Evolutionary conservation across 1,140 invertebrate species (phyloP), one percentile per base, ranked within the genome.

Genomic region (Globodera rostochiensis): DNA sequence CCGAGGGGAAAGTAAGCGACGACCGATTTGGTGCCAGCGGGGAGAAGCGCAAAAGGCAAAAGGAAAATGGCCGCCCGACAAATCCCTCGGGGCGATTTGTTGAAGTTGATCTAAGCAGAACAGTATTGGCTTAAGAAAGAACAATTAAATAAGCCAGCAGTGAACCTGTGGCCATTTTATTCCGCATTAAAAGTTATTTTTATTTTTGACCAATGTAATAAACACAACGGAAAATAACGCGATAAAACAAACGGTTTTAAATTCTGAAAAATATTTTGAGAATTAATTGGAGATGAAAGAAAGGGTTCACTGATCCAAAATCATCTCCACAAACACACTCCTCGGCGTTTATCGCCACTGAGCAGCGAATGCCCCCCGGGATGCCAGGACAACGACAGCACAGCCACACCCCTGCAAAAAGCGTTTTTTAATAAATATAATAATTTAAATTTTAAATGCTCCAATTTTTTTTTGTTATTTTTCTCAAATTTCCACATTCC

Each of bases 341-440:
- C 86, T 69, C 77, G 71, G 5, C 82, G 81, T 21, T 82, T 82
- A 64, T 85, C 84, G n/a, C 85, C 84, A 21, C 76, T 84, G 13
- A 85, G 70, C 73, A 85, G 25, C 49, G 69, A 49, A 47, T 73
- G 82, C 15, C 84, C 82, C 9, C 49, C 45, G 64, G 84, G 84
- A 74, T 85, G 85, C 80, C 77, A 85, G 57, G 85, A 80, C 19
- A 85, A 50, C 8, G 85, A 86, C 36, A 85, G 50, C 13, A 85
- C 66, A 45, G 84, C 67, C 15, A 49, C 70, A 21, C 74, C 77
- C 8, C 84, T 86, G 49, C 49, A 84, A 84, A 75, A 79, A 64
- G 21, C 13, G 8, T 25, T 36, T 36, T 36, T 36, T 2, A 36
- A 36, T 36, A 36, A 36, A 36, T 25, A 25, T 25, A 25, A 25